phyloP scores from a whole-genome alignment of 2,113 vertebrate genomes.

The Girardinichthys multiradiatus region DNA sequence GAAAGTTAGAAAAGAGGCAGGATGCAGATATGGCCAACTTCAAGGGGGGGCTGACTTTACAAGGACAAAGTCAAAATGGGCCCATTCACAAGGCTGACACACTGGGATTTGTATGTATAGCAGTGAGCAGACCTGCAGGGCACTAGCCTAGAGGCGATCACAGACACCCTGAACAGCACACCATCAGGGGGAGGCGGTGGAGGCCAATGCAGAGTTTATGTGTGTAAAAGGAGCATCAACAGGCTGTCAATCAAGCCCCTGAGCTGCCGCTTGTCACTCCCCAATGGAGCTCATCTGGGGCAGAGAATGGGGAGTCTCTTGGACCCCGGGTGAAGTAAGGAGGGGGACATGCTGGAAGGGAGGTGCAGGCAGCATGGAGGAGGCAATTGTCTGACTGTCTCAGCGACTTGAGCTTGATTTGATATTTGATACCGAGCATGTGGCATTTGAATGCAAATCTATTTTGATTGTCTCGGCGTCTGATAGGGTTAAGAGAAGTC shows the following conservation, averaged over 20 bases:
- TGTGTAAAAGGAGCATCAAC: conserved; percentile 68
- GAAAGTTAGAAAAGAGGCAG: conserved; percentile 57
- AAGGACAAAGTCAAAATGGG: conserved; percentile 77
- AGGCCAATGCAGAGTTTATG: conserved; percentile 20
- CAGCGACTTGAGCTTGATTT: conserved; percentile 72
- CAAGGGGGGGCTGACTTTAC: conserved; percentile 72
- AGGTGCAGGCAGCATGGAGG: conserved; percentile 38
- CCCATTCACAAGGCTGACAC: conserved; percentile 73
- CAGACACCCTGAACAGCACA: conserved; percentile 67
- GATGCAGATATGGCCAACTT: conserved; percentile 66
- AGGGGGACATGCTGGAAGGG: conserved; percentile 25
- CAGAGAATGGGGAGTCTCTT: conserved; percentile 64
- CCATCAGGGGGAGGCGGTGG: conserved; percentile 35
- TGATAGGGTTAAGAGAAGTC: conserved; percentile 75
- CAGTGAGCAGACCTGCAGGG: conserved; percentile 69
- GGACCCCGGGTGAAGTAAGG: conserved; percentile 62
- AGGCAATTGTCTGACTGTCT: conserved; percentile 70
- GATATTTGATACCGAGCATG: conserved; percentile 79
- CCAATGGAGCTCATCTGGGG: conserved; percentile 55
- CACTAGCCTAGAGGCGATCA: conserved; percentile 72
- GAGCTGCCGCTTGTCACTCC: conserved; percentile 67
- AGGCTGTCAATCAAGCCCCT: conserved; percentile 75
- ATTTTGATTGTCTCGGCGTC: conserved; percentile 74
- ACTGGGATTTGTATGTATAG: conserved; percentile 75
- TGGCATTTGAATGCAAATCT: conserved; percentile 81